Conservation (phyloP, 2,113 vertebrate genomes). For the Seriola rivoliana region DNA sequence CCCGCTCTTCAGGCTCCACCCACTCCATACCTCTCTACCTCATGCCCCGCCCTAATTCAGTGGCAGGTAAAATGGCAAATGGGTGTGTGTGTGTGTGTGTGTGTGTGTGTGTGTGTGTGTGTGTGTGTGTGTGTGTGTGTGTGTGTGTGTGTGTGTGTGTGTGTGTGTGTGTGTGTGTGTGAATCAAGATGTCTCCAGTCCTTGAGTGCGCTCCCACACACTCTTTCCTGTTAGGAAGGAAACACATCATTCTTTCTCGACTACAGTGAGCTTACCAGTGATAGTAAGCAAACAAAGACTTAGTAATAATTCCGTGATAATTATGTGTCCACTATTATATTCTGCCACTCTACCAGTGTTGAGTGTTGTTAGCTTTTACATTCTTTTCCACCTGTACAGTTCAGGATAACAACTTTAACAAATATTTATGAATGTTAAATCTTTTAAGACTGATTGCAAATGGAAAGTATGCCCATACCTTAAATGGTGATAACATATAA, state of each 20-base stretch:
- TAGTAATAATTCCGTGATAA: too few species aligned
- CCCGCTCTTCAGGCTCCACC: slow-evolving; percentile 90
- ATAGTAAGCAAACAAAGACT: slow-evolving; percentile 11
- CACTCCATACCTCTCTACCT: slow-evolving; percentile 97
- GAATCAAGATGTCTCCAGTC: not conserved
- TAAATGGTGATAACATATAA: not conserved
- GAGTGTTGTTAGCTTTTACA: not conserved
- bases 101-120: not conserved
- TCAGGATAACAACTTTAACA: not conserved
- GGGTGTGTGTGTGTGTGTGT: too few species aligned
- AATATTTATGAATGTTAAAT: not conserved
- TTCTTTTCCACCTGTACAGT: not conserved
- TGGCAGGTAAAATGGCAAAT: slow-evolving; percentile 90
- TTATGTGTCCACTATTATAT: not conserved
- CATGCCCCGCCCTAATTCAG: slow-evolving; percentile 96
- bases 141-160: not conserved
- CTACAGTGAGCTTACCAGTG: not conserved
- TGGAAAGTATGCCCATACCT: not conserved
- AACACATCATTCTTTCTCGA: slow-evolving; percentile 24
- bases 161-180: not conserved
- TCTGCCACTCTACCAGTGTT: not conserved
- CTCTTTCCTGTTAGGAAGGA: slow-evolving; percentile 64
- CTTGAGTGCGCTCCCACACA: not conserved
- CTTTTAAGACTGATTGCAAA: not conserved
- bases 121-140: not conserved